Percentiles rank a stretch among this genome's conserved stretches.
These are phyloP conservation scores for Elaphurus davidianus DNA, from an alignment of 2,113 vertebrate species.

Conservation along the genomic window DNA sequence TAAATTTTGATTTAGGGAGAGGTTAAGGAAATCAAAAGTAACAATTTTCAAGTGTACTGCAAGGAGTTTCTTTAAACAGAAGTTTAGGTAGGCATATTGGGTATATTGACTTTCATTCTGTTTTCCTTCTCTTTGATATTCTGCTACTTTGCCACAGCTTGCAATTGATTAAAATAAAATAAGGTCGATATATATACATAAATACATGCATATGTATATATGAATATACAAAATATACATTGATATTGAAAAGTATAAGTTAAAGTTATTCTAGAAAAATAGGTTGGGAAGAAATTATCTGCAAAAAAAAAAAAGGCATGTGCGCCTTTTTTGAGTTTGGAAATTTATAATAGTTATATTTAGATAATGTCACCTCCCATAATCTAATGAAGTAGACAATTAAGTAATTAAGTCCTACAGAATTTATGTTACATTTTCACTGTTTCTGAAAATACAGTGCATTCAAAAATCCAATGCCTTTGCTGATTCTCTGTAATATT, in stretches of 20 bases:
- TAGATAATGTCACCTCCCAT: not conserved
- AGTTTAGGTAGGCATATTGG: not conserved
- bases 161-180: not conserved
- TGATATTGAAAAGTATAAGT: not conserved
- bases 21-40: not conserved
- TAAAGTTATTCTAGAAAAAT: not conserved
- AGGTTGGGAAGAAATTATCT: not conserved
- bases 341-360: not conserved
- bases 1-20: constrained; percentile 12
- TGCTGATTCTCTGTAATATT: not conserved
- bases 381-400: not conserved
- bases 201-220: too few relatives aligned
- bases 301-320: not conserved
- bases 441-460: not conserved
- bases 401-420: not conserved
- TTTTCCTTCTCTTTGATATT: constrained; percentile 11
- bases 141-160: not conserved
- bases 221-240: not conserved
- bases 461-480: not conserved
- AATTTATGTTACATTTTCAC: not conserved
- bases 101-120: not conserved
- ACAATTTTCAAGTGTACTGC: constrained; percentile 7
- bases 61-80: constrained; percentile 9
- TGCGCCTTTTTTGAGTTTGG: not conserved
- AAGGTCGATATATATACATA: not conserved